Conservation (phyloP, 2,113 vertebrate species). For the Pan troglodytes region NHGRI_mPanTro3-v2.1_pri NC_072413.2:26397001-26397500, state of each 20-base stretch:
- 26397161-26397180: neutral
- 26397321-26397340: constrained; percentile 27
- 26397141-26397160: neutral
- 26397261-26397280: constrained; percentile 33
- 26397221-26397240: constrained; percentile 45
- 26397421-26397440: constrained; percentile 39
- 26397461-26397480: constrained; percentile 1
- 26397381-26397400: constrained; percentile 18
- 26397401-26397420: constrained; percentile 28
- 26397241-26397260: constrained; percentile 49
- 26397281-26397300: constrained; percentile 40
- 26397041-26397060: constrained; percentile 1
- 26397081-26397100: neutral
- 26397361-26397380: constrained; percentile 51
- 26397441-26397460: neutral
- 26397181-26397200: constrained; percentile 10
- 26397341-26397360: constrained; percentile 49
- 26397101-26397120: neutral
- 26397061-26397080: neutral
- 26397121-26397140: neutral
- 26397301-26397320: constrained; percentile 43
- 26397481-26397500: neutral
- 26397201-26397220: neutral
- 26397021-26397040: constrained; percentile 1
- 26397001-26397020: constrained; percentile 1